Percentiles rank a stretch among this genome's conserved stretches.
Conservation (phyloP, 2,113 vertebrate genomes). For the Salvelinus alpinus region DNA sequence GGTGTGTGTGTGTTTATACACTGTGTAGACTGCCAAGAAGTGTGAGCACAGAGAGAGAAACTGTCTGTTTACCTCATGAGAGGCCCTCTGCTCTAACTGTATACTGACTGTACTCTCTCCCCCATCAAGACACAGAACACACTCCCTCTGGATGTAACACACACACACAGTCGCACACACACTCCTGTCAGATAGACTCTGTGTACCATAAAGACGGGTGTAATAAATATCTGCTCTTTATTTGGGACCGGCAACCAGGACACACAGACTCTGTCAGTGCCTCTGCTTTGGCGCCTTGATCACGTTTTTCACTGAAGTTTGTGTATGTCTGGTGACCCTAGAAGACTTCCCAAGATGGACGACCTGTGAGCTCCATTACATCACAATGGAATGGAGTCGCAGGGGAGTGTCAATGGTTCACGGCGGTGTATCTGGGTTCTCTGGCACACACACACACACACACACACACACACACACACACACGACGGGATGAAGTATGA, state of each 20-base stretch:
- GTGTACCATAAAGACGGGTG: too few relatives aligned
- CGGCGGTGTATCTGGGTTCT: background rate
- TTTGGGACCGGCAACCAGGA: too few relatives aligned
- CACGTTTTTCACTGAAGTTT: background rate
- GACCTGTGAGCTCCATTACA: background rate
- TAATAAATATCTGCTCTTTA: too few relatives aligned
- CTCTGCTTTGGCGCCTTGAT: background rate
- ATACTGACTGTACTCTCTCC: background rate
- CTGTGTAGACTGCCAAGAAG: slow-evolving; percentile 12
- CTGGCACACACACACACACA: background rate
- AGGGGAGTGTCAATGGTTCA: background rate
- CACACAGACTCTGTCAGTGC: background rate
- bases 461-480: background rate
- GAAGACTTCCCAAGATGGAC: background rate
- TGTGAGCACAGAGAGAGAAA: background rate
- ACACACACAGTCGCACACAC: background rate
- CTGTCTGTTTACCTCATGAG: slow-evolving; percentile 1
- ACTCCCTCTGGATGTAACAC: background rate
- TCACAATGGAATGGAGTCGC: background rate
- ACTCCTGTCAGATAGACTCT: background rate
- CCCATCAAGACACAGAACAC: background rate
- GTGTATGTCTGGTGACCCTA: background rate
- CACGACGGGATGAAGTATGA: background rate
- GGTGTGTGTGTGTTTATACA: background rate
- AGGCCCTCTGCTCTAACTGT: slow-evolving; percentile 7